These are phyloP conservation scores for Rana temporaria DNA, from an alignment of 2,113 vertebrate genomes.

Conservation along the genomic window DNA sequence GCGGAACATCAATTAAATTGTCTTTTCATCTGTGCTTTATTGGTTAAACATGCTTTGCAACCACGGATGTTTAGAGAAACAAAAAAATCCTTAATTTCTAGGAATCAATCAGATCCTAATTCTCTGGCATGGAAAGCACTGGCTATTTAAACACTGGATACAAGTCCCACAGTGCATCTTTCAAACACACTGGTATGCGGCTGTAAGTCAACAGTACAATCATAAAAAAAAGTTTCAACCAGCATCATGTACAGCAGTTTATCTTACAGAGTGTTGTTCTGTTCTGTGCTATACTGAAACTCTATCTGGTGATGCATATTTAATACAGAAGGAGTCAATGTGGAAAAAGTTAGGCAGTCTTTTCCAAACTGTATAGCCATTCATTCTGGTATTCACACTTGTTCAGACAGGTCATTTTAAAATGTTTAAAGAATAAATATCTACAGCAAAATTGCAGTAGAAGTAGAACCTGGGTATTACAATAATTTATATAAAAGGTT, in stretches of 20 bases:
- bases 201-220: constrained; percentile 16
- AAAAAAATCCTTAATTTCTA: too few relatives aligned
- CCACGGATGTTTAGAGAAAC: constrained; percentile 19
- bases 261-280: neutral
- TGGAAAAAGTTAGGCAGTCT: neutral
- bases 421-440: too few relatives aligned
- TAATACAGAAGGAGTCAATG: constrained; percentile 34
- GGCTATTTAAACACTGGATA: constrained; percentile 30
- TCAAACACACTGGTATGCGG: constrained; percentile 29
- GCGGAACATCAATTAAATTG: constrained; percentile 17
- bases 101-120: constrained; percentile 24
- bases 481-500: too few relatives aligned
- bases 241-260: neutral
- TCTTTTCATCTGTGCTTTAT: constrained; percentile 33
- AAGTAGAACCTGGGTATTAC: too few relatives aligned
- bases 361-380: neutral
- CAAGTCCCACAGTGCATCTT: constrained; percentile 24
- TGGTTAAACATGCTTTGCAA: neutral
- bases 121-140: constrained; percentile 23
- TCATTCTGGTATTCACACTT: neutral
- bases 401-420: neutral
- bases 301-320: constrained; percentile 15
- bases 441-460: too few relatives aligned
- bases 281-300: constrained; percentile 12
- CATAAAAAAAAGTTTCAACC: neutral